A percentile compares a stretch with the other conserved stretches of the same genome.
These are phyloP conservation scores for Trichoplusia ni DNA, from an alignment of 1,140 invertebrate species.

Conservation along the genomic window DNA sequence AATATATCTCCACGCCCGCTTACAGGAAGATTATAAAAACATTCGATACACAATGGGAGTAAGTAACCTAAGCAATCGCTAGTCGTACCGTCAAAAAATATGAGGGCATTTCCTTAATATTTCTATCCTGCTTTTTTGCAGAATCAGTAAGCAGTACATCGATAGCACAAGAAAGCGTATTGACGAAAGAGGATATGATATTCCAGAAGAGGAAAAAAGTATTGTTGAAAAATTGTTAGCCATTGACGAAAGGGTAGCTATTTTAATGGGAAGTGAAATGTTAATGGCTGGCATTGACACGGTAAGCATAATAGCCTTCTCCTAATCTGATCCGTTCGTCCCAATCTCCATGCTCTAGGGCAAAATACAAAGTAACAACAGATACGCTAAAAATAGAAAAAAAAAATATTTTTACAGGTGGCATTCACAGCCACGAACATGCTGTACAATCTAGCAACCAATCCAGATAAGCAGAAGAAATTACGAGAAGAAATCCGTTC, in stretches of 20 bases:
- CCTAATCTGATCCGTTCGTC: too few relatives aligned
- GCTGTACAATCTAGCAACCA: slow-evolving; percentile 60
- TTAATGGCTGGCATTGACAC: slow-evolving; percentile 89
- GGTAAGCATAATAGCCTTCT: slow-evolving; percentile 61
- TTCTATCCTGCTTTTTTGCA: neutral
- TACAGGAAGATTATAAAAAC: slow-evolving; percentile 81
- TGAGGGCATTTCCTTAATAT: too few relatives aligned
- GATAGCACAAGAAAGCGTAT: slow-evolving; percentile 57
- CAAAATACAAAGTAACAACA: too few relatives aligned
- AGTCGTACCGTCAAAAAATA: too few relatives aligned
- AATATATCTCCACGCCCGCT: slow-evolving; percentile 81
- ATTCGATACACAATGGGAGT: slow-evolving; percentile 74
- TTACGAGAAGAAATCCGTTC: slow-evolving; percentile 57
- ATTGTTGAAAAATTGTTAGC: slow-evolving; percentile 82
- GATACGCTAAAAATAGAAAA: too few relatives aligned
- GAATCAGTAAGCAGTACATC: slow-evolving; percentile 47
- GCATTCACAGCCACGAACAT: slow-evolving; percentile 50
- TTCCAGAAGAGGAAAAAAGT: slow-evolving; percentile 71
- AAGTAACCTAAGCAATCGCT: slow-evolving; percentile 45
- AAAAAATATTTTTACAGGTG: slow-evolving; percentile 55
- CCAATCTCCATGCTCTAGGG: too few relatives aligned
- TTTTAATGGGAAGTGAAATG: slow-evolving; percentile 89
- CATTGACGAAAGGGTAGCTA: slow-evolving; percentile 82
- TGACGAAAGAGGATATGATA: slow-evolving; percentile 47
- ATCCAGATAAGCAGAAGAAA: slow-evolving; percentile 62